Percentiles rank a stretch among this genome's conserved stretches.
These are phyloP conservation scores for Nerophis ophidion DNA, from an alignment of 2,113 vertebrate genomes.

Conservation along the genomic window DNA sequence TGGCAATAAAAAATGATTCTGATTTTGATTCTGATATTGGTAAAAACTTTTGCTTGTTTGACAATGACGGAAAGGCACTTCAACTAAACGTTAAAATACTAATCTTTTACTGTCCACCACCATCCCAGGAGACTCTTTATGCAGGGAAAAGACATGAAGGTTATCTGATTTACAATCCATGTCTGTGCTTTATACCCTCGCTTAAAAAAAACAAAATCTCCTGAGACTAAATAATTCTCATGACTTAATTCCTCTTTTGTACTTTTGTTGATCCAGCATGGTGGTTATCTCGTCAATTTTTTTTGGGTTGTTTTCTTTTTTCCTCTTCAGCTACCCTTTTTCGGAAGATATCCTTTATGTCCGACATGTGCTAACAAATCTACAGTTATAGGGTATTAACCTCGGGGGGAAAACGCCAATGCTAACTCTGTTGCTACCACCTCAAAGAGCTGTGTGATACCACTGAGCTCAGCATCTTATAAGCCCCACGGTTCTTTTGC, in stretches of 20 bases:
- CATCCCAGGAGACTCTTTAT: slow-evolving; percentile 39
- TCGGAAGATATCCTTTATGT: slow-evolving; percentile 20
- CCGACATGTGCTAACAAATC: slow-evolving; percentile 9
- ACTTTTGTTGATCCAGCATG: slow-evolving; percentile 12
- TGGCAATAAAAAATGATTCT: no score
- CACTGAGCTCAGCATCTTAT: slow-evolving; percentile 42
- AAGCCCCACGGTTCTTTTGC: slow-evolving; percentile 14
- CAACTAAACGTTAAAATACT: slow-evolving; percentile 54
- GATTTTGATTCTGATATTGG: slow-evolving; percentile 18
- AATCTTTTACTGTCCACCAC: slow-evolving; percentile 45
- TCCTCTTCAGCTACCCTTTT: slow-evolving; percentile 5
- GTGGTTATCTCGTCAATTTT: slow-evolving; percentile 31
- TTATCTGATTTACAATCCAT: slow-evolving; percentile 52
- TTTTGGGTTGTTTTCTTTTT: not conserved
- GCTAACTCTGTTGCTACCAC: slow-evolving; percentile 33
- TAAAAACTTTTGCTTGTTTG: slow-evolving; percentile 54
- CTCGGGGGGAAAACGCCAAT: slow-evolving; percentile 42
- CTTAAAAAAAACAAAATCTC: slow-evolving; percentile 42
- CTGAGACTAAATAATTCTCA: slow-evolving; percentile 31
- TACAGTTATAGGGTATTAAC: not conserved
- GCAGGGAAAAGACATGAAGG: slow-evolving; percentile 35
- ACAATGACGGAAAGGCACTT: slow-evolving; percentile 63
- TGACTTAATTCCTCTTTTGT: slow-evolving; percentile 19
- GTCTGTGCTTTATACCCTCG: slow-evolving; percentile 44
- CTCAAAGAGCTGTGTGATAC: slow-evolving; percentile 30